Conservation (phyloP, 2,888 invertebrate genomes). For the Fragum whitleyi region DNA sequence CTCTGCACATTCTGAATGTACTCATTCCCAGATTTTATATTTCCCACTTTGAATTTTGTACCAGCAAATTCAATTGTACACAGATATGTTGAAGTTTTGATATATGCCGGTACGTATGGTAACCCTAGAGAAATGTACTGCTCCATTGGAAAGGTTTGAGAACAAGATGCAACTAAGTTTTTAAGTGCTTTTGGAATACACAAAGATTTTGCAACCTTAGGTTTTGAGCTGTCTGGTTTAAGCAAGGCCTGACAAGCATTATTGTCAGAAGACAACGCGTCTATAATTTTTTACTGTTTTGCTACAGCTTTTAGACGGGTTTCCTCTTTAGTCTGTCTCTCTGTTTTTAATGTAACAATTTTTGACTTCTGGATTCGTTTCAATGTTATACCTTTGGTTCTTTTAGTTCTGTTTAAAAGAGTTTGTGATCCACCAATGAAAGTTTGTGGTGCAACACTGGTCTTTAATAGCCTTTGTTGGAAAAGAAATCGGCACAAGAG, state of each 20-base stretch:
- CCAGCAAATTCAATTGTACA: too few species aligned
- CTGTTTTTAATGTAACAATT: constrained; percentile 23
- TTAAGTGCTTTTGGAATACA: constrained; percentile 41
- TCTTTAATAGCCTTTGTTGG: constrained; percentile 1
- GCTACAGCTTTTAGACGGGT: constrained; percentile 31
- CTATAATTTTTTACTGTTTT: constrained; percentile 31
- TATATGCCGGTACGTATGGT: constrained; percentile 21
- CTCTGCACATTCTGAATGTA: constrained; percentile 33
- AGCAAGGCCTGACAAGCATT: constrained; percentile 56
- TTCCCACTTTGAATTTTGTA: too few species aligned
- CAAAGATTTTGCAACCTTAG: constrained; percentile 44
- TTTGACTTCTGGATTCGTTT: constrained; percentile 38
- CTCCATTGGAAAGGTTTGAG: neutral
- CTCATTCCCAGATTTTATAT: constrained; percentile 37
- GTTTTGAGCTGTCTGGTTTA: constrained; percentile 49
- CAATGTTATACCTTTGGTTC: constrained; percentile 47
- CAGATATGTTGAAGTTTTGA: constrained; percentile 26
- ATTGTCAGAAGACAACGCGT: constrained; percentile 36
- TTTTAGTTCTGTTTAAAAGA: constrained; percentile 30
- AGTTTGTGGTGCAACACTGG: neutral
- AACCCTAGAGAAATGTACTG: too few species aligned
- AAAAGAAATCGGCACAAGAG: constrained; percentile 24
- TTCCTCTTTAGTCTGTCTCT: constrained; percentile 39
- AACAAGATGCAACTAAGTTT: constrained; percentile 15
- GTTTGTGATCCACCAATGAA: constrained; percentile 25